Evolutionary conservation across 2,113 vertebrate species (phyloP).

Genomic region (Synodontis membranacea): DNA sequence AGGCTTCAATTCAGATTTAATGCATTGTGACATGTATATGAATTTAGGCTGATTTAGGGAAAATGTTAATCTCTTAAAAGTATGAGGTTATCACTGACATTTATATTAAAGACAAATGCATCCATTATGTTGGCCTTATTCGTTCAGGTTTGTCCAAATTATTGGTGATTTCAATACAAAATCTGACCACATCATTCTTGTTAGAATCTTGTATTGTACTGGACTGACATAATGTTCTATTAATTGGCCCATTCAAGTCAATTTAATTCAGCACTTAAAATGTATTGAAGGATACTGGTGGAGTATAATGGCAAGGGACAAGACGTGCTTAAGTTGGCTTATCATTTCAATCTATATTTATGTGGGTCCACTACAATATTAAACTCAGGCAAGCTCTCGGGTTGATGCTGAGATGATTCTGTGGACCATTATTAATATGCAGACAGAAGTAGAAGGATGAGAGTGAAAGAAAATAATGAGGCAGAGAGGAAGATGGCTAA

Average conservation of each 20-base stretch:
- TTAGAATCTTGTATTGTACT: constrained; percentile 3
- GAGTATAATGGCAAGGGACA: constrained; percentile 25
- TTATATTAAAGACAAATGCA: not conserved
- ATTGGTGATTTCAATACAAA: not conserved
- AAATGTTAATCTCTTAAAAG: not conserved
- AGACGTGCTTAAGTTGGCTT: constrained; percentile 22
- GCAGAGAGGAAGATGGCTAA: not conserved
- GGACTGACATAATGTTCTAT: constrained; percentile 8
- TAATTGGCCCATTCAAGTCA: constrained; percentile 9
- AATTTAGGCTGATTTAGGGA: not conserved
- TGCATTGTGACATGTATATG: not conserved
- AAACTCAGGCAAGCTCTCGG: not conserved
- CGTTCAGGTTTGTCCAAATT: not conserved
- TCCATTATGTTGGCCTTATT: not conserved
- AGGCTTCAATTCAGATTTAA: not conserved
- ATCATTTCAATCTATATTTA: constrained; percentile 26
- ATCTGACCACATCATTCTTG: not conserved
- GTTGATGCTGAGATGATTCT: constrained; percentile 14
- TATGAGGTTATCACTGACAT: not conserved
- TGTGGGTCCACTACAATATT: constrained; percentile 17
- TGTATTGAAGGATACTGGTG: not conserved
- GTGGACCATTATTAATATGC: constrained; percentile 17
- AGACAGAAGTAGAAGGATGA: not conserved
- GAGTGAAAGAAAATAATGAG: not conserved
- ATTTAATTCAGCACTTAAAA: not conserved